These are phyloP conservation scores for Agonopterix arenella DNA, from an alignment of 2,888 invertebrate species.

Conservation along the genomic window DNA sequence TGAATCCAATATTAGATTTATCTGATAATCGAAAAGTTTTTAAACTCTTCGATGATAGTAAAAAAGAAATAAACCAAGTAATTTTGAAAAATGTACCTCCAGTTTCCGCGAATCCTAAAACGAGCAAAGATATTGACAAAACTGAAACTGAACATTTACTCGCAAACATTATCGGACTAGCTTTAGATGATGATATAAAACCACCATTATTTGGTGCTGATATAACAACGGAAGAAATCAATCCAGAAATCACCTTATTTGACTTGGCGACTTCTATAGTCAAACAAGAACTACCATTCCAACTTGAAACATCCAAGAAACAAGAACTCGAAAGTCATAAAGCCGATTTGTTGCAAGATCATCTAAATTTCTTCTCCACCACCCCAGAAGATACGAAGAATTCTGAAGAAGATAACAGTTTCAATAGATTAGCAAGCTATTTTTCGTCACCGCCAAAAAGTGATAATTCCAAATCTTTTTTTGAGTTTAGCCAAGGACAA, in stretches of 20 bases:
- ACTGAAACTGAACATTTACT: background rate
- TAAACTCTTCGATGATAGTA: too few relatives aligned
- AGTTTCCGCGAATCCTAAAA: too few relatives aligned
- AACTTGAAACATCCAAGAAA: background rate
- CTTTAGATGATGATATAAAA: constrained; percentile 3
- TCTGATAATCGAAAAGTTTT: too few relatives aligned
- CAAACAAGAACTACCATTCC: background rate
- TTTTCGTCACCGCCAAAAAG: constrained; percentile 50
- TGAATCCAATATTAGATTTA: too few relatives aligned
- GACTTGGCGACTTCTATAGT: too few relatives aligned
- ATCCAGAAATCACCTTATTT: too few relatives aligned
- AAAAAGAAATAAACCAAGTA: too few relatives aligned
- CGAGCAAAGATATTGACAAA: too few relatives aligned
- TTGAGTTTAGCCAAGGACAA: constrained; percentile 68
- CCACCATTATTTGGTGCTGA: background rate
- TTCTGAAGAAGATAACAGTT: constrained; percentile 18
- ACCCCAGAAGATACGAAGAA: constrained; percentile 9
- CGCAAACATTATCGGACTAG: background rate
- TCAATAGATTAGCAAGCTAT: constrained; percentile 61
- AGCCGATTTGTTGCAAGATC: constrained; percentile 29
- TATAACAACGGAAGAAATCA: too few relatives aligned
- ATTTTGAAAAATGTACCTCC: too few relatives aligned
- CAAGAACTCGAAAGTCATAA: too few relatives aligned
- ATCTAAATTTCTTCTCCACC: constrained; percentile 44
- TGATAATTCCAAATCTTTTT: constrained; percentile 66